These are phyloP conservation scores for Brachionus rubens DNA, from an alignment of 1,140 invertebrate species.

Conservation along the genomic window DNA sequence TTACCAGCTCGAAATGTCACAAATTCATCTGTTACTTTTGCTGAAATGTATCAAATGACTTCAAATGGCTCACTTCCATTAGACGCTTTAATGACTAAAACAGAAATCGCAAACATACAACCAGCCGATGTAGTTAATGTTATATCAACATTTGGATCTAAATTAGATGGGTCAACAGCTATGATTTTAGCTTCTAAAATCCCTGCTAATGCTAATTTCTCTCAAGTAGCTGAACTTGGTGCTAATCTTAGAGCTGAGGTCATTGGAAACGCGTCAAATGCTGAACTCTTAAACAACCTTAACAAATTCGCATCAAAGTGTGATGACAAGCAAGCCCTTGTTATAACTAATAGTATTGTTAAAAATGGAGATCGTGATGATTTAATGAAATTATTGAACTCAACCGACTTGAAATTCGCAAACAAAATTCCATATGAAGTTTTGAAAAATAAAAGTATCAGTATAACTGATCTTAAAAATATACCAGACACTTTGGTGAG, in stretches of 20 bases:
- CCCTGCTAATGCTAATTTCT: not conserved
- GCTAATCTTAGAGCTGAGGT: not conserved
- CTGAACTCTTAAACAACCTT: not conserved
- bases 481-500: too few species aligned
- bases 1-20: not conserved
- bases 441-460: not conserved
- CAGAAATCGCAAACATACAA: not conserved
- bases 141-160: not conserved
- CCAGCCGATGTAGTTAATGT: not conserved
- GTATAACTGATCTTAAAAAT: too few species aligned
- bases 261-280: not conserved
- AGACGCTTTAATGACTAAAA: not conserved
- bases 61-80: not conserved
- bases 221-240: not conserved
- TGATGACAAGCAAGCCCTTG: not conserved
- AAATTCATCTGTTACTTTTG: not conserved
- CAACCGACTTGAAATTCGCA: not conserved
- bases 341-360: not conserved
- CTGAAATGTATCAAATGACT: not conserved
- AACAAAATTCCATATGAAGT: not conserved
- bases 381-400: not conserved
- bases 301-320: not conserved
- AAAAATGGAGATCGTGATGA: not conserved
- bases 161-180: not conserved
- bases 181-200: not conserved